A percentile compares a stretch with the other conserved stretches of the same genome.
phyloP scores from a whole-genome alignment of 2,113 vertebrate genomes.

The Procavia capensis region DNA sequence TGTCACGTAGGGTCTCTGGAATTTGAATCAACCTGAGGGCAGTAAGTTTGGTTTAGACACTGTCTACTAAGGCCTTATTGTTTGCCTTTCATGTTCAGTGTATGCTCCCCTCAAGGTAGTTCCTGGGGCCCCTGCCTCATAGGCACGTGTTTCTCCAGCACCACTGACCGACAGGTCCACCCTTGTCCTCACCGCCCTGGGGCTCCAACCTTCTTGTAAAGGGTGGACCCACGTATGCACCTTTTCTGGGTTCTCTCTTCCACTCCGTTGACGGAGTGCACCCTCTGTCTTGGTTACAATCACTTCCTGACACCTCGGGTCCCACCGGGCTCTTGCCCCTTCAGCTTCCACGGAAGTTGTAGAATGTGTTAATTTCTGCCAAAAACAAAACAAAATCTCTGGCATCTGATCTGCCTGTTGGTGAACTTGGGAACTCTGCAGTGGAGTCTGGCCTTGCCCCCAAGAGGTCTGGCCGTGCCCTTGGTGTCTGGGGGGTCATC shows the following conservation, averaged over 20 bases:
- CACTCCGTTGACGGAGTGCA: rapidly evolving
- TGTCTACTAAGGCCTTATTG: background rate
- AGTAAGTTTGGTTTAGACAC: no score
- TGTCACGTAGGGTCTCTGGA: no score
- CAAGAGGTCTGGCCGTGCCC: no score
- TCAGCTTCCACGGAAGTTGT: background rate
- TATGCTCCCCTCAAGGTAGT: background rate
- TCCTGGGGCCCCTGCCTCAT: background rate
- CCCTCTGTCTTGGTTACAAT: background rate
- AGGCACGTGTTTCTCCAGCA: no score
- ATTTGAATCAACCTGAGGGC: no score
- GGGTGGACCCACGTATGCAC: rapidly evolving
- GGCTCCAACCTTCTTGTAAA: rapidly evolving
- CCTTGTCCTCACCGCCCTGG: background rate
- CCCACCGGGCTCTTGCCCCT: background rate
- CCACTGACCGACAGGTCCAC: no score
- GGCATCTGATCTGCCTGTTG: no score
- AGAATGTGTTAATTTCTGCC: background rate
- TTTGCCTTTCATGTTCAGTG: background rate
- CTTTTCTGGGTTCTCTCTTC: background rate
- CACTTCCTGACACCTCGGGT: no score
- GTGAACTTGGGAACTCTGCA: background rate
- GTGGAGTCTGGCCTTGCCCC: no score
- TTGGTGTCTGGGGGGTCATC: no score
- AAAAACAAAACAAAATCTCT: background rate